phyloP scores from a whole-genome alignment of 2,113 vertebrate species.

The Tapirus terrestris region DNA sequence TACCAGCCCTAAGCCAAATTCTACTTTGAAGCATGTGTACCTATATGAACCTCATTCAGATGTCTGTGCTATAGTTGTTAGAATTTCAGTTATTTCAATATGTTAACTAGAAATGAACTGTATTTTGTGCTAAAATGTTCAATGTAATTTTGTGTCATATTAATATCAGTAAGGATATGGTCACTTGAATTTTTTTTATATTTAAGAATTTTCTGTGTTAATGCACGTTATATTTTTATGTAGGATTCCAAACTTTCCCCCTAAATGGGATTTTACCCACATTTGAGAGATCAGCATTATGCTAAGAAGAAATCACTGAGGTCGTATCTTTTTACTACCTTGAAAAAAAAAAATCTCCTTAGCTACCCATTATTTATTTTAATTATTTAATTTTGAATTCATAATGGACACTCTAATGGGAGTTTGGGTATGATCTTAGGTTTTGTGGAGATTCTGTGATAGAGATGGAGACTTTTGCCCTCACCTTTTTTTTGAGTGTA shows the following conservation, averaged over 20 bases:
- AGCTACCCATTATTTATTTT: constrained; percentile 54
- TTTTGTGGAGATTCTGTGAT: constrained; percentile 15
- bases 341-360: neutral
- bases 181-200: constrained; percentile 46
- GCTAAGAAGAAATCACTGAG: neutral
- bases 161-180: neutral
- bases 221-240: constrained; percentile 18
- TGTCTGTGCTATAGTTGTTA: neutral
- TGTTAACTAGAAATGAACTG: constrained; percentile 32
- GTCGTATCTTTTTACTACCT: neutral
- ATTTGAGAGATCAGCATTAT: constrained; percentile 24
- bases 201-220: constrained; percentile 52
- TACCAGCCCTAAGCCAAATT: neutral
- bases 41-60: neutral
- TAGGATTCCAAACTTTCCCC: constrained; percentile 36
- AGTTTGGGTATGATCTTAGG: neutral
- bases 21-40: neutral
- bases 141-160: constrained; percentile 43
- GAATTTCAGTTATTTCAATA: neutral
- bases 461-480: neutral
- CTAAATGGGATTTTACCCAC: constrained; percentile 13
- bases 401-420: neutral
- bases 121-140: constrained; percentile 9
- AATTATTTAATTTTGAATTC: constrained; percentile 46
- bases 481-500: neutral